Percentiles rank a stretch among this genome's conserved stretches.
Conservation (phyloP, 2,888 invertebrate genomes). For the Pediacus dermestoides region DNA sequence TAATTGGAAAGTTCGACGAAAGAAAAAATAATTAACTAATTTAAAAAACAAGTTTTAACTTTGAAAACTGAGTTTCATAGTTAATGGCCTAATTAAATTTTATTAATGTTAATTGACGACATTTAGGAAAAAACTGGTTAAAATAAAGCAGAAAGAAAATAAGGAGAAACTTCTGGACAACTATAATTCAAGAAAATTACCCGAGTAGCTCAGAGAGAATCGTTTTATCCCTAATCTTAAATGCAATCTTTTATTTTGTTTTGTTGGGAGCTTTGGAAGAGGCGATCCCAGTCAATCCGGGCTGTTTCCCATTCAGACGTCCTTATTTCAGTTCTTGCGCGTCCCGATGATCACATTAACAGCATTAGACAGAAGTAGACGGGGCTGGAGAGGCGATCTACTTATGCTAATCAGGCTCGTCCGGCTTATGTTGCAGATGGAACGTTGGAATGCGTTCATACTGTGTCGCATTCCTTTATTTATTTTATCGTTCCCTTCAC, state of each 20-base stretch:
- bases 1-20: too few relatives aligned
- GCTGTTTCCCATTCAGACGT: slow-evolving; percentile 29
- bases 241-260: slow-evolving; percentile 45
- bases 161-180: slow-evolving; percentile 33
- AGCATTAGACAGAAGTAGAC: slow-evolving; percentile 36
- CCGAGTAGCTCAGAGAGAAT: slow-evolving; percentile 36
- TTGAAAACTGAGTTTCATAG: too few relatives aligned
- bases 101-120: too few relatives aligned
- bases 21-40: too few relatives aligned
- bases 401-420: slow-evolving; percentile 42
- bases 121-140: too few relatives aligned
- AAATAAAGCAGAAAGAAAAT: too few relatives aligned
- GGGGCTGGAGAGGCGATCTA: slow-evolving; percentile 35
- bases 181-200: slow-evolving; percentile 43
- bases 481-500: slow-evolving; percentile 18
- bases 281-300: slow-evolving; percentile 37
- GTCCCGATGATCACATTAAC: slow-evolving; percentile 44
- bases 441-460: too few relatives aligned
- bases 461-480: slow-evolving; percentile 13
- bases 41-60: too few relatives aligned
- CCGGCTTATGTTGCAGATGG: slow-evolving; percentile 36
- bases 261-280: slow-evolving; percentile 31
- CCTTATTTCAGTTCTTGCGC: slow-evolving; percentile 25
- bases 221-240: slow-evolving; percentile 42
- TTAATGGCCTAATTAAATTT: too few relatives aligned